Conservation (phyloP, 2,888 invertebrate species). For the Caenorhabditis afra region DNA sequence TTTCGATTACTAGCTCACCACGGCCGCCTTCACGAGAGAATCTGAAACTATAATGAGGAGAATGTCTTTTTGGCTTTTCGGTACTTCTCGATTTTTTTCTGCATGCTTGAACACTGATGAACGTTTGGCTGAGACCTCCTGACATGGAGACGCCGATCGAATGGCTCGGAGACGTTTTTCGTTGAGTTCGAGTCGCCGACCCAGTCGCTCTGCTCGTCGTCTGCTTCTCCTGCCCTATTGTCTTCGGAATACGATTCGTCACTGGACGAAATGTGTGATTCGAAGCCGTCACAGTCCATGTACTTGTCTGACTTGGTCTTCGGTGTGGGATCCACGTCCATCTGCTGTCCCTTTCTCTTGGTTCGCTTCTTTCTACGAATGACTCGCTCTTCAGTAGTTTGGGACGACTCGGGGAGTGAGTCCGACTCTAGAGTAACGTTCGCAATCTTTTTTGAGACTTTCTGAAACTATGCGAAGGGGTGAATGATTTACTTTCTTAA, state of each 20-base stretch:
- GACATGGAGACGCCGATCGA: slow-evolving; percentile 35
- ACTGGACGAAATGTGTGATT: slow-evolving; percentile 67
- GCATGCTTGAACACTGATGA: slow-evolving; percentile 44
- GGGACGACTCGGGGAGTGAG: slow-evolving; percentile 63
- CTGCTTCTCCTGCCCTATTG: slow-evolving; percentile 63
- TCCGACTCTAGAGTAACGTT: slow-evolving; percentile 71
- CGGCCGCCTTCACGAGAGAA: slow-evolving; percentile 62
- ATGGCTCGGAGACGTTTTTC: slow-evolving; percentile 28
- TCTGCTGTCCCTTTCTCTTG: slow-evolving; percentile 46
- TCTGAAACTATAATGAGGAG: slow-evolving; percentile 16
- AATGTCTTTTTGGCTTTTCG: not conserved
- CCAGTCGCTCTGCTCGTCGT: slow-evolving; percentile 78
- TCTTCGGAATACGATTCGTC: slow-evolving; percentile 58
- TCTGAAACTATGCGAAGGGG: slow-evolving; percentile 20
- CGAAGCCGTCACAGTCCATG: slow-evolving; percentile 65
- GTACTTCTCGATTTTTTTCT: slow-evolving; percentile 56
- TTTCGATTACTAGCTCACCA: slow-evolving; percentile 61
- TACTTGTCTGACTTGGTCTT: slow-evolving; percentile 45
- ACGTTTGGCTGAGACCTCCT: slow-evolving; percentile 43
- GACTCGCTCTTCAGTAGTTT: slow-evolving; percentile 38
- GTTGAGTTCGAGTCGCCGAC: slow-evolving; percentile 64
- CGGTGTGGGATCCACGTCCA: slow-evolving; percentile 59
- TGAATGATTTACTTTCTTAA: not conserved
- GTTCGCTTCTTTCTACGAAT: slow-evolving; percentile 49
- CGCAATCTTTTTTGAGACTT: slow-evolving; percentile 60